Evolutionary conservation across 2,797 vertebrate genomes (phyloP), one percentile per base, ranked within the genome.

Genomic region (Dipus sagitta): DNA sequence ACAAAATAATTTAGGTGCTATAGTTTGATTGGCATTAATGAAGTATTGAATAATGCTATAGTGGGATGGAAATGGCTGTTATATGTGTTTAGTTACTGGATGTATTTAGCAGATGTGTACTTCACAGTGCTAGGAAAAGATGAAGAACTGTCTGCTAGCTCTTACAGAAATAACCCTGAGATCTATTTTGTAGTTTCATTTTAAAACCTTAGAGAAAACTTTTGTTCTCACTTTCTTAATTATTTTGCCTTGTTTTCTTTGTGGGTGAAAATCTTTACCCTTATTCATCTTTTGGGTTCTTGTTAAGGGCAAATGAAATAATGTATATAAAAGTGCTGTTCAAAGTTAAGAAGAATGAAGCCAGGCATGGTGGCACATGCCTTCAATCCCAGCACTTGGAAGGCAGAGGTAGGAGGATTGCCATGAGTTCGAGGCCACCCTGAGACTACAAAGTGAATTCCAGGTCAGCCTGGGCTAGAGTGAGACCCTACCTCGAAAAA

Each of bases 1-100:
- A 82, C 78, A 87, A 95, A 93, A 88, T 92, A 90, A 83, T 83
- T 94, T 76, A 81, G 2, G 32, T 88, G 77, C 58, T 71, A 58
- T 9, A 72, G 8, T 24, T 23, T 84, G 32, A 54, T 72, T 86
- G 81, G 38, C 68, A 54, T 95, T 92, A 60, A 30, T 88, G 23
- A 95, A 47, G 2, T 62, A 26, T 3, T 88, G 21, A 68, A 52
- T 6, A 47, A 47, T 38, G 38, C 38, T 38, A 38, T 11, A 21
- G 32, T 86, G 52, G 20, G 2, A 58, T 42, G 74, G 23, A 8
- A 84, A 81, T 62, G 26, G 12, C 60, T 81, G 74, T 15, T 77
- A 4, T 68, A 13, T 90, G 74, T 76, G 71, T 90, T 87, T 68
- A 90, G 52, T 80, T 92, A 75, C 20, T 82, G 24, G 64, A 28